Conservation (phyloP, 1,140 invertebrate species). For the Caenorhabditis tropicalis region DNA sequence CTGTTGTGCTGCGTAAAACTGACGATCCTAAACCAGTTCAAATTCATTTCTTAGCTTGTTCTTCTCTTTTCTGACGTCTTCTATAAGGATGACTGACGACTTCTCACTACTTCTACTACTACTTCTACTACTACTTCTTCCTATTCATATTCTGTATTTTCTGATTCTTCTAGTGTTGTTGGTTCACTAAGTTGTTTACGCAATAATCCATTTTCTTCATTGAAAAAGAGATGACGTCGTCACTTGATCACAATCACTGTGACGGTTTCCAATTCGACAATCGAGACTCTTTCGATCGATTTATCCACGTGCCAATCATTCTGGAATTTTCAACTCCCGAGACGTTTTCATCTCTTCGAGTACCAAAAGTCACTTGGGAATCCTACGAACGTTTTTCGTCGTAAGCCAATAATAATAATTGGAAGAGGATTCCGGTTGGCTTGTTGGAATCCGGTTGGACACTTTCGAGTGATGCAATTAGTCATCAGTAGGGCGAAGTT, state of each 20-base stretch:
- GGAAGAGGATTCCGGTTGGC: neutral
- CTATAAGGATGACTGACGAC: neutral
- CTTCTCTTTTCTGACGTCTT: neutral
- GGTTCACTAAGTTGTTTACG: slow-evolving; percentile 17
- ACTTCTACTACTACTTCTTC: neutral
- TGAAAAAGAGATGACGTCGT: neutral
- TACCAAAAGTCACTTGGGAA: neutral
- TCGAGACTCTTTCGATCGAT: too few species aligned
- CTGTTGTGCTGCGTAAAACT: neutral
- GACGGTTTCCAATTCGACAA: neutral
- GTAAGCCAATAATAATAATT: slow-evolving; percentile 2
- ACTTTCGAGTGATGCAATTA: neutral
- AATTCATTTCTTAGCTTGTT: neutral
- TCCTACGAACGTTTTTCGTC: neutral
- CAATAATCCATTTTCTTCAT: neutral
- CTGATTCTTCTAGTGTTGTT: slow-evolving; percentile 16
- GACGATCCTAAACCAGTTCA: neutral
- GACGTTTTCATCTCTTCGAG: neutral
- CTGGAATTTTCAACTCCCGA: too few species aligned
- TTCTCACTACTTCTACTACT: neutral
- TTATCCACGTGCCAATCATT: too few species aligned
- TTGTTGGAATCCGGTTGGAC: neutral
- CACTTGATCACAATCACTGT: neutral
- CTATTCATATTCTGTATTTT: slow-evolving; percentile 10
- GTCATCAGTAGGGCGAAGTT: slow-evolving; percentile 5